These are phyloP conservation scores for Agrotis puta DNA, from an alignment of 2,888 invertebrate genomes.

Conservation along the genomic window DNA sequence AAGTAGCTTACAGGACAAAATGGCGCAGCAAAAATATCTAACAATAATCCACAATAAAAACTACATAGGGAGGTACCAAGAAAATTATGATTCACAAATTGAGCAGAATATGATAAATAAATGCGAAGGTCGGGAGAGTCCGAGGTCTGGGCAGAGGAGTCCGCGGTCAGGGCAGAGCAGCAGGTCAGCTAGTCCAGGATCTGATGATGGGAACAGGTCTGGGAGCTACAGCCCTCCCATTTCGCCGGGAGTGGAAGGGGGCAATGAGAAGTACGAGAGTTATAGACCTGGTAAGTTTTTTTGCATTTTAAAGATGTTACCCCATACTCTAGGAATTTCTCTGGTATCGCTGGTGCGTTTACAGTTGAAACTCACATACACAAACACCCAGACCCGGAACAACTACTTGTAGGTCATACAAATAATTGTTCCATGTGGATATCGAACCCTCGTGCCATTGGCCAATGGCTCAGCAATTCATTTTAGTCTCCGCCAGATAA, in stretches of 20 bases:
- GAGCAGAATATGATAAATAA: slow-evolving; percentile 87
- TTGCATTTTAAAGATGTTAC: too few species aligned
- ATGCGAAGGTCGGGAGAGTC: slow-evolving; percentile 76
- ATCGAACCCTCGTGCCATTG: too few species aligned
- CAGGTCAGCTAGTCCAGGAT: slow-evolving; percentile 83
- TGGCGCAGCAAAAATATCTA: slow-evolving; percentile 84
- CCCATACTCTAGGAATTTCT: too few species aligned
- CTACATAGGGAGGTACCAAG: slow-evolving; percentile 83
- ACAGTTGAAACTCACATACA: too few species aligned
- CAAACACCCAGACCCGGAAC: too few species aligned
- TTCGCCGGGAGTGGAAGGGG: slow-evolving; percentile 96
- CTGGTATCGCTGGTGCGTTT: too few species aligned
- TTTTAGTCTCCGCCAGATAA: too few species aligned
- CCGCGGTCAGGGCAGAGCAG: slow-evolving; percentile 78
- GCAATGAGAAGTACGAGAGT: slow-evolving; percentile 84
- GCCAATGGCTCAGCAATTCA: too few species aligned
- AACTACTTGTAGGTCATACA: too few species aligned
- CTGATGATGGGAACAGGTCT: slow-evolving; percentile 92
- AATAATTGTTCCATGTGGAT: too few species aligned
- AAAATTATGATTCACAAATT: slow-evolving; percentile 87
- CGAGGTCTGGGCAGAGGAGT: slow-evolving; percentile 66
- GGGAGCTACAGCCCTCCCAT: slow-evolving; percentile 96
- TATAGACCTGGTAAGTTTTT: slow-evolving; percentile 86
- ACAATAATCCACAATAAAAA: slow-evolving; percentile 85
- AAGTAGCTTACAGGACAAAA: slow-evolving; percentile 78